Evolutionary conservation across 2,113 vertebrate species (phyloP).

Genomic region (Oreochromis spilurus): DNA sequence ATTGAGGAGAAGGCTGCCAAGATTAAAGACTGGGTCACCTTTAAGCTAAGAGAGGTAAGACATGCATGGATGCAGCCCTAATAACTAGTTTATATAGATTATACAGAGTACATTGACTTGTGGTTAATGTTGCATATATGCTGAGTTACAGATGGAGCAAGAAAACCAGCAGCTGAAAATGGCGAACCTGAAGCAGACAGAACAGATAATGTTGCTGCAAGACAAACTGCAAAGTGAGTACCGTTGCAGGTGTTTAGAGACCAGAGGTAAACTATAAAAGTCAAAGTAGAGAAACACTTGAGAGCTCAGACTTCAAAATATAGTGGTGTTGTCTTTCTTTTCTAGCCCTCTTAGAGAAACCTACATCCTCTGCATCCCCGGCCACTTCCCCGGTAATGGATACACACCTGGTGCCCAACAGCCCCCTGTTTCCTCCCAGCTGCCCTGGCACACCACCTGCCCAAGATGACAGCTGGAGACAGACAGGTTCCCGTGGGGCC

Average conservation of each 20-base stretch:
- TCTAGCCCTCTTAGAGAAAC: constrained; percentile 67
- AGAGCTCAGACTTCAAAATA: neutral
- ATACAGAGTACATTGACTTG: neutral
- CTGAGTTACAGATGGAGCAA: constrained; percentile 80
- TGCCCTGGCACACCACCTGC: constrained; percentile 61
- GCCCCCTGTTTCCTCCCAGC: constrained; percentile 62
- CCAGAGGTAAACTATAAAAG: neutral
- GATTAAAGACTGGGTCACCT: constrained; percentile 96
- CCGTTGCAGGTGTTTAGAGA: neutral
- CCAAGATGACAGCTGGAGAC: constrained; percentile 66
- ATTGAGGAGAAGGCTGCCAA: constrained; percentile 94
- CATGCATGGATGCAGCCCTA: neutral
- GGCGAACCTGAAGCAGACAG: constrained; percentile 79
- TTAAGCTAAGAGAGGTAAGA: constrained; percentile 86
- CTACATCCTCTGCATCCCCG: constrained; percentile 42
- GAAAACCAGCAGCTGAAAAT: constrained; percentile 88
- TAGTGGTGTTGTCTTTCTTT: neutral
- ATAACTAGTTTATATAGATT: neutral
- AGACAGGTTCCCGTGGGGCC: constrained; percentile 10
- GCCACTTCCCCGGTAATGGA: constrained; percentile 52
- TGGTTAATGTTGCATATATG: neutral
- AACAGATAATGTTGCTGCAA: constrained; percentile 82
- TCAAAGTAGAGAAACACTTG: neutral
- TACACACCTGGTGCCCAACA: constrained; percentile 62
- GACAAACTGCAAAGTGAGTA: constrained; percentile 83